Evolutionary conservation across 1,140 invertebrate species (phyloP), one percentile per base, ranked within the genome.

Genomic region (Akabosia matsudoensis): DNA sequence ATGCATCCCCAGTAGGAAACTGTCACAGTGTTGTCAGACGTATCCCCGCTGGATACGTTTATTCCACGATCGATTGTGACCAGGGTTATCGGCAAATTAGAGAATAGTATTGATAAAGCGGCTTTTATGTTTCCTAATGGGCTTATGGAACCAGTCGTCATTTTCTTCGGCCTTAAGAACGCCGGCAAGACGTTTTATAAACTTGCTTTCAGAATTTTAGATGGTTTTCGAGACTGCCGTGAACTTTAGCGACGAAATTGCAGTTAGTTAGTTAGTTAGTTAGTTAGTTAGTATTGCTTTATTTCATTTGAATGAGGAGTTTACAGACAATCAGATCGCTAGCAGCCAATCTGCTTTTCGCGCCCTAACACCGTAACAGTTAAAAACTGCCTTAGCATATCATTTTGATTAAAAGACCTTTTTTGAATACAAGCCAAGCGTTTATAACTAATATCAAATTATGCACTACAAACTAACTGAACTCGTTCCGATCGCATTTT

Each of bases 121-220:
- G 67, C 67, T 16, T 56, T 56, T 22, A 4, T 22, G 3, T n/a
- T 22, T 4, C 54, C 54, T 13, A 24, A 7, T 7, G 84, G 85
- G 0, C 79, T 85, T 0, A 86, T 83, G 45, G 84, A 85, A 75
- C 85, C 80, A 74, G 10, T 77, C 0, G 56, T 78, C 10, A 85
- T 87, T 82, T 80, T 83, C 14, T 86, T 88, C 64, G 86, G 86
- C 18, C 79, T 88, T 0, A 76, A 78, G 18, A 87, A 86, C 79
- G 85, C 86, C 7, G 82, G 83, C 0, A 84, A 86, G 51, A 84
- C 84, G 0, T 89, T 88, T 78, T 85, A 88, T 80, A 74, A 87
- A n/a, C 84, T 85, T 16, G 87, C 89, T 67, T 82, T 86, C 78
- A 45, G 82, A 24, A 82, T 87, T 1, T 79, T 87, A 0, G 13